Evolutionary conservation across 1,140 invertebrate genomes (phyloP), one percentile per base, ranked within the genome.

Genomic region (Drepana arcuata): DNA sequence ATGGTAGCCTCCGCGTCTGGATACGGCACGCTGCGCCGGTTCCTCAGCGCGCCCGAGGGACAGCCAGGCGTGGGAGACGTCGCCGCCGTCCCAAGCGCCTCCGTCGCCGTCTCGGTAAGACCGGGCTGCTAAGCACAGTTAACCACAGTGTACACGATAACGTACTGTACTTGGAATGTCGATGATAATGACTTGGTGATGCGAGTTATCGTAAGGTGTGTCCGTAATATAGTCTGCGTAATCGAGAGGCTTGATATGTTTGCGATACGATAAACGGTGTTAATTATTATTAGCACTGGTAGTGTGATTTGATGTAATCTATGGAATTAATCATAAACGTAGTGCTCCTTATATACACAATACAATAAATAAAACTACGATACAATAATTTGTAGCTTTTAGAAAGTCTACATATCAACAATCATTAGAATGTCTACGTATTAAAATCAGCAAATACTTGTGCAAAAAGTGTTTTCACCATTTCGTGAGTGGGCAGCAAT

Each of bases 1-100:
- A 81, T 78, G 75, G 71, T 81, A 35, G 77, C 77, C 37, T 81
- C 77, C 16, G 74, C 77, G 39, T 81, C 74, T 48, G 77, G 77
- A 62, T 78, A 77, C 57, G 77, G 74, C 67, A 75, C 77, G 34
- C 58, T 79, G 30, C 72, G 77, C 59, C 70, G 77, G 32, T 82
- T 79, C 49, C 57, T 82, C 16, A 81, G 77, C 64, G 77, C 63
- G 14, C 73, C 77, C 34, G 73, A 74, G 31, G 77, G 77, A 39
- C 71, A 73, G 32, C 55, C 59, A 23, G 42, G 48, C 13, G 41
- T 48, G 9, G 41, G 46, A 10, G 55, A 61, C 26, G 52, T 54
- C 18, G 58, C 49, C 33, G 52, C 57, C 26, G 64, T 65, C 25
- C 58, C 72, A 34, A 64, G 57, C 53, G 62, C 72, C 43, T 79